Base-by-base conservation (phyloP, 2,797 vertebrate genomes). In the Etheostoma perlongum region DNA sequence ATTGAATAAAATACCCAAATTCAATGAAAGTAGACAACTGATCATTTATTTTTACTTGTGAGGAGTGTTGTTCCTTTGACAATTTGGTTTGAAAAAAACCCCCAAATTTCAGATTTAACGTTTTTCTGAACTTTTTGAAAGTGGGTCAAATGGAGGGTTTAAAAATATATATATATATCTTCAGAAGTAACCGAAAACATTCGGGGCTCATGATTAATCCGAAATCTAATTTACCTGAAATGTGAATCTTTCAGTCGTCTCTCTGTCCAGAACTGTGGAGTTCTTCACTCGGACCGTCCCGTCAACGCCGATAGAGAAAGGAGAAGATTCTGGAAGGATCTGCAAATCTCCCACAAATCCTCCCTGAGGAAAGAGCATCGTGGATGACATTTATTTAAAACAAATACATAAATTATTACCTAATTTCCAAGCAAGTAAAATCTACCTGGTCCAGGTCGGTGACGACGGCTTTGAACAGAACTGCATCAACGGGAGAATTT, bases 361-460 rank as follows among this genome's bases (percentile, higher is more conserved):
- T 72, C 94, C 95, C 96, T 96, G 68, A 52, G 55, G n/a, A 15
- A 68, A 67, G 1, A 84, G 15, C 0, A 58, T 15, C n/a, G 42
- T 6, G 8, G 4, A 18, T 13, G 2, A 65, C 1, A 33, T 27
- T 33, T 5, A 1, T 46, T 53, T 40, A 11, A 3, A 40, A 6
- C n/a, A 40, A 3, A 40, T 10, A 40, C 36, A 40, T 40, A 40
- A 40, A 36, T 25, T 13, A 6, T 33, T 0, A 44, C 12, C 15
- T 30, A 4, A 9, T 25, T 19, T 40, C 8, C 1, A 4, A 40
- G 15, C 30, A 5, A 30, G 9, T 7, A 1, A 58, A 25, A 14
- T 57, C 62, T 90, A 96, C 96, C 95, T 94, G 72, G 58, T 96
- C 96, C 66, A 4, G 12, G 84, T 96, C 96, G 18, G 55, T 89